phyloP scores from a whole-genome alignment of 1,140 invertebrate species.

The Triops longicaudatus region DNA sequence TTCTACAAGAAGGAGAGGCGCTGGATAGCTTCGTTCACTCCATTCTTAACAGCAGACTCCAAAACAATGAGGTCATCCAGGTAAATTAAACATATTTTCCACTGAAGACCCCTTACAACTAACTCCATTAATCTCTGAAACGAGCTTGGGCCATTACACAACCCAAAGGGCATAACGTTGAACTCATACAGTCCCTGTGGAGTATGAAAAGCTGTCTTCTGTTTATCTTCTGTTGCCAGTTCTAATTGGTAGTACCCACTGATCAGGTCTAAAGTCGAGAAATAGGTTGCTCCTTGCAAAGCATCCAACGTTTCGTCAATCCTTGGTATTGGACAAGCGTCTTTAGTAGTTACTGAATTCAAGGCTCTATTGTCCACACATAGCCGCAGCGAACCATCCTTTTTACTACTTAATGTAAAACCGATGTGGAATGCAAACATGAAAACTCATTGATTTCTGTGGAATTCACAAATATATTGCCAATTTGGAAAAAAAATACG shows the following conservation, averaged over 20 bases:
- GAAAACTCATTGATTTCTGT: too few relatives aligned
- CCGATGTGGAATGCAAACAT: too few relatives aligned
- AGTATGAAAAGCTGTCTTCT: too few relatives aligned
- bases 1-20: too few relatives aligned
- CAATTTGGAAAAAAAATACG: too few relatives aligned
- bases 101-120: slow-evolving; percentile 30
- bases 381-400: slow-evolving; percentile 41
- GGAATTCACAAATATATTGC: neutral
- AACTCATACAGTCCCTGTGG: too few relatives aligned
- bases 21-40: too few relatives aligned
- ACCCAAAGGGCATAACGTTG: too few relatives aligned
- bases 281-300: slow-evolving; percentile 39
- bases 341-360: slow-evolving; percentile 38
- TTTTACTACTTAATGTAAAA: too few relatives aligned
- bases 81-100: slow-evolving; percentile 21
- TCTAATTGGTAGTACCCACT: slow-evolving; percentile 47
- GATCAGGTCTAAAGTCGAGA: slow-evolving; percentile 43
- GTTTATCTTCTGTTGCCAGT: too few relatives aligned
- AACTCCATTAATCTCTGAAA: slow-evolving; percentile 35
- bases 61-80: slow-evolving; percentile 28
- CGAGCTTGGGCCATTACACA: slow-evolving; percentile 30
- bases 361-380: slow-evolving; percentile 45
- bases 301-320: slow-evolving; percentile 39
- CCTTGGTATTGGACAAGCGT: slow-evolving; percentile 47
- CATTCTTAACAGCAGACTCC: too few relatives aligned